Base-by-base conservation (phyloP, 2,888 invertebrate species). In the Congeria kusceri region DNA sequence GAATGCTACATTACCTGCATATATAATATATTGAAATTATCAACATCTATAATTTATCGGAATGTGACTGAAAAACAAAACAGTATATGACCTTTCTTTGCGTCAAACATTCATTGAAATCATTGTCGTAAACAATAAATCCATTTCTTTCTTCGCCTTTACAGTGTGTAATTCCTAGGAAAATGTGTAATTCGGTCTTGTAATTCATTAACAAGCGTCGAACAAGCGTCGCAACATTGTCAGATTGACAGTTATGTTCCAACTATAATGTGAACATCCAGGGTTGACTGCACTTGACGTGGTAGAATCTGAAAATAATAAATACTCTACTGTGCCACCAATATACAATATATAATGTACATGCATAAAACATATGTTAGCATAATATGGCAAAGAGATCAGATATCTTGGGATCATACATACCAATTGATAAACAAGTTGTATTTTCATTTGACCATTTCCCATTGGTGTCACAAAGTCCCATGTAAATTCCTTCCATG, bases 31-130 rank as follows among this genome's bases (percentile, higher is more conserved):
- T 15, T 13, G 5, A 39, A 39, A 39, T 39, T 13, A 39, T 13
- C 1, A 7, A 39, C 3, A 39, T 5, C 15, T 13, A 39, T 56
- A 58, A 3, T 20, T n/a, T n/a, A n/a, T n/a, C n/a, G n/a, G n/a
- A 69, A 69, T 11, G 47, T 61, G 20, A 58, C 61, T 20, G 1
- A 53, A 13, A 49, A 49, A 5, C 13, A 5, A 23, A 25, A 53
- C 0, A 13, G 23, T 3, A 46, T 44, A 0, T 3, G 39, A 64
- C 64, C 49, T 29, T 44, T 68, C 59, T 59, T 47, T 39, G 27
- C 18, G 68, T 68, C 13, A 59, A 18, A 29, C 68, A 68, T 28
- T 68, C 68, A n/a, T 59, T 0, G 47, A 68, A 68, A 15, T 47
- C 32, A 46, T 59, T 58, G 20, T 59, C 47, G 47, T 47, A 68